A percentile compares a stretch with the other conserved stretches of the same genome.
Conservation (phyloP, 1,140 invertebrate genomes). For the Aphelenchoides besseyi region DNA sequence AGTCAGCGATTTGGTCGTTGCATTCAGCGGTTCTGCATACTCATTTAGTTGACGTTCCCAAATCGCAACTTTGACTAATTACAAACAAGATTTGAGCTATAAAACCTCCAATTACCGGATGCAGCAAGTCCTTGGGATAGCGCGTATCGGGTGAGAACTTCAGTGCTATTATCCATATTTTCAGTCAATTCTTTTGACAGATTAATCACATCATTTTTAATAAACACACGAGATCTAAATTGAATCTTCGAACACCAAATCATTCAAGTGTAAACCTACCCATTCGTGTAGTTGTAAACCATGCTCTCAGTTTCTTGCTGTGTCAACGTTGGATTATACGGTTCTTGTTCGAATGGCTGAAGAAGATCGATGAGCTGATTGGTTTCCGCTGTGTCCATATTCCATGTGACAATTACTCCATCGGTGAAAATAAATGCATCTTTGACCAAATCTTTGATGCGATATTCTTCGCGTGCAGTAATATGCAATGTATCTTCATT, state of each 20-base stretch:
- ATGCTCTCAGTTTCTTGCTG: conserved; percentile 30
- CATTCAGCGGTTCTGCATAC: conserved; percentile 43
- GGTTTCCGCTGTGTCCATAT: conserved; percentile 18
- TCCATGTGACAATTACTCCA: conserved; percentile 32
- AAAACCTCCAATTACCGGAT: conserved; percentile 28
- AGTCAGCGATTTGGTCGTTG: conserved; percentile 34
- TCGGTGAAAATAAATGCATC: conserved; percentile 31
- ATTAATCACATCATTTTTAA: conserved; percentile 4
- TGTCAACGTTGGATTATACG: conserved; percentile 13
- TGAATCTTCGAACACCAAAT: background rate
- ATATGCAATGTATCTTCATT: conserved; percentile 32
- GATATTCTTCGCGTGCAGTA: conserved; percentile 4
- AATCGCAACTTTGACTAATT: conserved; percentile 48
- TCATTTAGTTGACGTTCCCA: conserved; percentile 49
- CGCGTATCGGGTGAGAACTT: conserved; percentile 47
- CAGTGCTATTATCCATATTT: background rate
- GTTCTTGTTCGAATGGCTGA: conserved; percentile 14
- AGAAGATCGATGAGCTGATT: conserved; percentile 17
- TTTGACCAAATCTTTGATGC: conserved; percentile 18
- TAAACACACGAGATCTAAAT: background rate
- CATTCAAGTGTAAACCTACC: background rate
- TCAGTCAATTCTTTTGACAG: background rate
- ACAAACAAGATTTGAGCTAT: background rate
- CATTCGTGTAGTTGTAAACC: conserved; percentile 7
- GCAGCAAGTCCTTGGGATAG: conserved; percentile 52